These are phyloP conservation scores for Plestiodon gilberti DNA, from an alignment of 2,113 vertebrate species.

Conservation along the genomic window DNA sequence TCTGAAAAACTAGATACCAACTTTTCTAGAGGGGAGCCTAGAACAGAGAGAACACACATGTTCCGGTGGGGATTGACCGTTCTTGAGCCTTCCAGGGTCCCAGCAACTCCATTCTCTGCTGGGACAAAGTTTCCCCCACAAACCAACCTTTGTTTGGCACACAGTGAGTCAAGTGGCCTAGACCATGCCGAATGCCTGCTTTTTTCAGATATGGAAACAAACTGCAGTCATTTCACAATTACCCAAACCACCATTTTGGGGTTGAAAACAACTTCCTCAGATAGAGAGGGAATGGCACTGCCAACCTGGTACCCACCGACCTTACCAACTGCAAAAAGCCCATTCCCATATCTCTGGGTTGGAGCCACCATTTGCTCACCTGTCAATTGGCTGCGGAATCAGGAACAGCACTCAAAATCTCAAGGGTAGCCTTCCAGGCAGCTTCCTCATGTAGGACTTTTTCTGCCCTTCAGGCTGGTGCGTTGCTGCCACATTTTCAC, in stretches of 20 bases:
- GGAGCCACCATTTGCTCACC: not conserved
- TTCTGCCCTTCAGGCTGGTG: no score
- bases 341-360: not conserved
- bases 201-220: not conserved
- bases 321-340: not conserved
- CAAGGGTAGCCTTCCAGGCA: no score
- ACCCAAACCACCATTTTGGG: not conserved
- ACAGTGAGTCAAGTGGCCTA: not conserved
- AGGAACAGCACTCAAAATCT: not conserved
- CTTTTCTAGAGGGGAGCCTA: constrained; percentile 75
- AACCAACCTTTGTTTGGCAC: not conserved
- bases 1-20: constrained; percentile 77
- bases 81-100: not conserved
- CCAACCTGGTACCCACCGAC: not conserved
- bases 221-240: no score
- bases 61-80: fast-evolving
- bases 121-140: not conserved
- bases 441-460: no score
- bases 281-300: not conserved
- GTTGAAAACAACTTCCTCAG: not conserved
- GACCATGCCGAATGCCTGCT: not conserved
- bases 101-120: not conserved
- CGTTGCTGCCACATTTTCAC: no score
- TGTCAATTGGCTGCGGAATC: not conserved
- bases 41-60: fast-evolving